Evolutionary conservation across 2,888 invertebrate genomes (phyloP).

Genomic region (Steromphala cineraria): DNA sequence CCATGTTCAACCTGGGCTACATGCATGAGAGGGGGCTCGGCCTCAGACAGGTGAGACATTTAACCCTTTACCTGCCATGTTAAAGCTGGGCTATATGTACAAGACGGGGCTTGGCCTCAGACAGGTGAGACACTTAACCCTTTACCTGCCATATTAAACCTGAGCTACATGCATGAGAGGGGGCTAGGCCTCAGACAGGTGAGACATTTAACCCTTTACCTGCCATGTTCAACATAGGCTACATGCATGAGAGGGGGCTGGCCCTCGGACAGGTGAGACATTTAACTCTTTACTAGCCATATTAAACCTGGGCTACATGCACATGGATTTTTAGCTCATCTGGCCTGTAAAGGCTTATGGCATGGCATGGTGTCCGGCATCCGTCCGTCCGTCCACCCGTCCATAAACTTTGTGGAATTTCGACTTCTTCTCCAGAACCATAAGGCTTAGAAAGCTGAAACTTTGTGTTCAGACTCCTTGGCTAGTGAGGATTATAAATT

Average conservation of each 20-base stretch:
- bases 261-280: conserved; percentile 83
- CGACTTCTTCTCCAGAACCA: no score
- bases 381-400: no score
- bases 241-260: conserved; percentile 98
- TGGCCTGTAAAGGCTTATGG: no score
- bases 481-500: no score
- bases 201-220: conserved; percentile 16
- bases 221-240: conserved; percentile 79
- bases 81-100: conserved; percentile 92
- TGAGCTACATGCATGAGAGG: conserved; percentile 98
- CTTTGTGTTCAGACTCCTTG: no score
- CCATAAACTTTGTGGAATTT: no score
- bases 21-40: conserved; percentile 99
- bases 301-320: no score
- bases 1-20: conserved; percentile 99
- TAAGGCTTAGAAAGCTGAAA: no score
- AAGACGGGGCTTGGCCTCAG: conserved; percentile 95
- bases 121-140: conserved; percentile 74
- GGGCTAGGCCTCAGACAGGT: conserved; percentile 90
- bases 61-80: not conserved
- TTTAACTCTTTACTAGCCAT: not conserved
- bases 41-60: conserved; percentile 80
- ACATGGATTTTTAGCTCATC: no score
- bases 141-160: not conserved
- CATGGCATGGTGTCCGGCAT: no score